phyloP scores from a whole-genome alignment of 2,888 invertebrate genomes.

The Poecilobothrus nobilitatus region DNA sequence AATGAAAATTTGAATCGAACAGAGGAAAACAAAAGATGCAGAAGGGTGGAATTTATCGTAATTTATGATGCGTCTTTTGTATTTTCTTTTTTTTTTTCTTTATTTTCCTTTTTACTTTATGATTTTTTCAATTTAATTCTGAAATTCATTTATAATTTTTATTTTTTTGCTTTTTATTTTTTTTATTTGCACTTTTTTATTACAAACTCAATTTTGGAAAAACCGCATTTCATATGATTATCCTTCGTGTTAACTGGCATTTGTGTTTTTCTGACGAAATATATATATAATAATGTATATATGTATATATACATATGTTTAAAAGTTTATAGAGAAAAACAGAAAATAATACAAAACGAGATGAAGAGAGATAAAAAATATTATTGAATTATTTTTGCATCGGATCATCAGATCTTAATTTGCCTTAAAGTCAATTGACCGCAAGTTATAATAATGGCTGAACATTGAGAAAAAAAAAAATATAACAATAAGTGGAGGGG shows the following conservation, averaged over 20 bases:
- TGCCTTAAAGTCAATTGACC: not conserved
- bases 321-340: too few species aligned
- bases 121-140: not conserved
- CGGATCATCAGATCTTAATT: not conserved
- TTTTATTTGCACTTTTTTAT: not conserved
- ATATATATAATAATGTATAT: too few species aligned
- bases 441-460: not conserved
- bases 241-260: too few species aligned
- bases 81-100: not conserved
- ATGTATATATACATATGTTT: too few species aligned
- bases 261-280: too few species aligned
- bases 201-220: not conserved
- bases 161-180: not conserved
- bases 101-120: too few species aligned
- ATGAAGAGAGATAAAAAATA: not conserved
- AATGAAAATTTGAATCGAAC: not conserved
- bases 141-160: not conserved
- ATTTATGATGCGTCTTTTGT: not conserved
- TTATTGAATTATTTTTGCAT: not conserved
- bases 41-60: not conserved
- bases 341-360: not conserved
- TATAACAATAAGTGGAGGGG: not conserved
- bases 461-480: not conserved
- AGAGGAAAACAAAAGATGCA: not conserved
- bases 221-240: not conserved